These are phyloP conservation scores for Pterostichus niger DNA, from an alignment of 2,888 invertebrate species.

Conservation along the genomic window DNA sequence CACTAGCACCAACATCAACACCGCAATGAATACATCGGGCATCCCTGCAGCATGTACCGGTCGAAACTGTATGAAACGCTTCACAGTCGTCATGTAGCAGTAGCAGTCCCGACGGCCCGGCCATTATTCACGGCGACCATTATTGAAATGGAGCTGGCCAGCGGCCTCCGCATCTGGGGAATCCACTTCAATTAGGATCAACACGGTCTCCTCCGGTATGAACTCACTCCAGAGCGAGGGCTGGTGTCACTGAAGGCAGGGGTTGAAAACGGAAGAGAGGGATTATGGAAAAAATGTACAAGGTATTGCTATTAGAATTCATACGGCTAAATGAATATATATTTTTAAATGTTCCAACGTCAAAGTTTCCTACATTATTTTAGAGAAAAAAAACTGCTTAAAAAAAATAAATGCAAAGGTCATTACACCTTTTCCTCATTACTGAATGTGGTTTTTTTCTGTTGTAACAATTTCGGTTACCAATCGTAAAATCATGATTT, in stretches of 20 bases:
- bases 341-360: no score
- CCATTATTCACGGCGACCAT: conserved; percentile 69
- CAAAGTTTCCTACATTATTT: no score
- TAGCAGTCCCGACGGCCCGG: conserved; percentile 52
- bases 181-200: conserved; percentile 70
- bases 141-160: conserved; percentile 70
- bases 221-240: neutral
- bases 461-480: no score
- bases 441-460: no score
- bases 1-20: neutral
- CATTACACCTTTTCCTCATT: no score
- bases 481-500: no score
- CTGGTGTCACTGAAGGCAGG: neutral
- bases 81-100: conserved; percentile 57
- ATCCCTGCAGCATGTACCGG: conserved; percentile 16
- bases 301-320: no score
- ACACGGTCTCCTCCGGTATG: conserved; percentile 63
- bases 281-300: no score
- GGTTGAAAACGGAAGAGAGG: neutral
- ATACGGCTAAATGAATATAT: no score
- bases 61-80: conserved; percentile 54
- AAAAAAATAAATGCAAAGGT: no score
- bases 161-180: conserved; percentile 69
- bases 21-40: neutral
- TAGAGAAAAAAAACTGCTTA: no score